Base-by-base conservation (phyloP, 2,113 vertebrate species). In the Rhizomys pruinosus region DNA sequence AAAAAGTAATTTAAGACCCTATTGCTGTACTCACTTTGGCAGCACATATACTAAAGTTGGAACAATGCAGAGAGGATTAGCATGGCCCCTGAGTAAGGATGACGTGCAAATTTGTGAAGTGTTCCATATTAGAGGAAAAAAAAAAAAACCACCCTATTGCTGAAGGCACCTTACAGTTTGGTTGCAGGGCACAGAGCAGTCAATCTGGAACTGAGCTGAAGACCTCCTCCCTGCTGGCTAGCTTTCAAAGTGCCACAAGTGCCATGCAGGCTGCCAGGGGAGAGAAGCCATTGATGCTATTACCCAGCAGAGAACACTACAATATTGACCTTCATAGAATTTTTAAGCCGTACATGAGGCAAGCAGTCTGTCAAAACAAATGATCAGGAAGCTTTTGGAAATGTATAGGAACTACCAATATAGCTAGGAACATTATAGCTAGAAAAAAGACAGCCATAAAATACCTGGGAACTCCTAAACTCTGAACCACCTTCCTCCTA, bases 331-430 rank as follows among this genome's bases (percentile, higher is more conserved):
- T 52, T 52, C 11, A 90, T 52, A 55, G 20, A 86, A 80, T 91
- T 87, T 82, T 88, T n/a, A 91, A 93, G 64, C 42, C 44, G 12
- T 71, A 34, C 5, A 66, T 34, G 12, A 93, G 34, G 61, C 17
- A 82, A 71, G 34, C 23, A 73, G 72, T 44, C 13, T 88, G 25
- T 80, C 84, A 71, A 91, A 78, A 91, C 32, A 84, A 89, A 77
- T 80, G 32, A 89, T 34, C 71, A 85, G 61, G n/a, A 16, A 93
- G 29, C 47, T 94, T 91, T 80, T 77, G 27, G 64, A 94, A 89
- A 86, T n/a, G 11, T 66, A 61, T 0, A 76, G 29, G 32, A 80
- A 84, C 29, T 63, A 63, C 32, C 32, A 89, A 69, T 66, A 63
- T 15, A 87, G 8, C 61, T 52, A 88, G 68, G 37, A 90, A 57